Base-by-base conservation (phyloP, 1,140 invertebrate genomes). In the Zaprionus taronus region DNA sequence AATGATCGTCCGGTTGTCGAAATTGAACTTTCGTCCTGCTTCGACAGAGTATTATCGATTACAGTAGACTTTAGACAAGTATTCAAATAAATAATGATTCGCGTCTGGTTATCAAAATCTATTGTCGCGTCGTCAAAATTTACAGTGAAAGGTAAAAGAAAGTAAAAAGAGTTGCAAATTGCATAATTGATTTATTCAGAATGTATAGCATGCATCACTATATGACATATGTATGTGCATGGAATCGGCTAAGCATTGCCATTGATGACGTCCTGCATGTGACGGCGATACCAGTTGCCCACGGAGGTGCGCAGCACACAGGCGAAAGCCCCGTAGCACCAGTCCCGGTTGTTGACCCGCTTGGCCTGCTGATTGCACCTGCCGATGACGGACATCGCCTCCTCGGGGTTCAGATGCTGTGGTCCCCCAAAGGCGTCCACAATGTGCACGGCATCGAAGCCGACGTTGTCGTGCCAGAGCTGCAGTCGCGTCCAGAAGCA, bases 251-350 rank as follows among this genome's bases (percentile, higher is more conserved):
- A 79, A n/a, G 60, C 73, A 24, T 79, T 79, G 11, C 64, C 68
- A 55, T 79, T 79, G 20, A 79, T 77, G 2, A 79, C 68, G 28
- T 79, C 73, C 28, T 49, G 38, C 64, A 79, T 77, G 38, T 77
- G 64, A 2, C 53, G 51, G 4, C 77, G 63, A 53, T 56, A 80
- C 74, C 77, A 80, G 17, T 61, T 51, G 22, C 77, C 77, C 34
- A 80, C 77, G 0, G 68, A 24, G 4, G 74, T 72, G 7, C 26
- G 26, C 28, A 80, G 36, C 15, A 80, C 74, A 28, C 77, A 80
- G 2, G n/a, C 44, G 11, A 80, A 80, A 2, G 63, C 74, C 4
- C 22, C 26, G 41, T 77, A 79, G 31, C 77, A 79, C 63, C 73
- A 72, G 7, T 55, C 44, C 2, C 20, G 41, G 4, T 11, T 5